Conservation (phyloP, 2,888 invertebrate genomes). For the Dione vanillae region DNA sequence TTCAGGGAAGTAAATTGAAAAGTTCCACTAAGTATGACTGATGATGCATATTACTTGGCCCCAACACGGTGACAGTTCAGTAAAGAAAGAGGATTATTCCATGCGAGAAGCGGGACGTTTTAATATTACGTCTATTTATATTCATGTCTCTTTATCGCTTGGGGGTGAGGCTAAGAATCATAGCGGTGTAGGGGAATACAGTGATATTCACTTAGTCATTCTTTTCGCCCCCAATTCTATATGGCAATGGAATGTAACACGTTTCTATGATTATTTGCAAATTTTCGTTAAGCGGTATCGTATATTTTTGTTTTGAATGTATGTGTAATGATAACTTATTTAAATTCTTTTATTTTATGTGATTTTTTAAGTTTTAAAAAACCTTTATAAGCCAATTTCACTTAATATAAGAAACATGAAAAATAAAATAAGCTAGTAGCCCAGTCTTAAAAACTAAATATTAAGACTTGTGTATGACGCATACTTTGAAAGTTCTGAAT, state of each 20-base stretch:
- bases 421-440: no score
- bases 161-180: constrained; percentile 66
- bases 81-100: constrained; percentile 79
- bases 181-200: constrained; percentile 71
- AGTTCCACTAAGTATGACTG: constrained; percentile 82
- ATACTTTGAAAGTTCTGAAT: no score
- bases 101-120: constrained; percentile 70
- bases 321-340: no score
- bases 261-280: background rate
- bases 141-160: constrained; percentile 72
- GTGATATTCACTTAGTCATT: constrained; percentile 74
- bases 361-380: no score
- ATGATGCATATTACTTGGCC: constrained; percentile 79
- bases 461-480: no score
- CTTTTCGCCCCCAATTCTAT: constrained; percentile 52
- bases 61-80: constrained; percentile 73
- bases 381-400: no score
- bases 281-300: background rate
- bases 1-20: constrained; percentile 79
- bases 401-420: no score
- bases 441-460: no score
- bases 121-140: constrained; percentile 81
- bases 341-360: background rate
- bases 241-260: constrained; percentile 7
- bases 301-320: background rate